These are phyloP conservation scores for Morpho helenor DNA, from an alignment of 2,888 invertebrate genomes.

Conservation along the genomic window DNA sequence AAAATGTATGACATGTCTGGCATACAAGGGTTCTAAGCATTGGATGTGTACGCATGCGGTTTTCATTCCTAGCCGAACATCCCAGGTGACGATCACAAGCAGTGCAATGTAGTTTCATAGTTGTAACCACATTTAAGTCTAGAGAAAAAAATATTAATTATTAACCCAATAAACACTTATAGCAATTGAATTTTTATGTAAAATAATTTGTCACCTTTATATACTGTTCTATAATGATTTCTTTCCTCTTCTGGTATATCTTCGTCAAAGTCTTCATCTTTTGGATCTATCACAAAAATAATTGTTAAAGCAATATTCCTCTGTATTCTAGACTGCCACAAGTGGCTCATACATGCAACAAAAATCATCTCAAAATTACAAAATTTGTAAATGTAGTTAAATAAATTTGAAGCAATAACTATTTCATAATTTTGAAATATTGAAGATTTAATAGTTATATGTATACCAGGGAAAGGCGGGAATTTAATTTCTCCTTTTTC, in stretches of 20 bases:
- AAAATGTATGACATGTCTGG: conserved; percentile 85
- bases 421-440: not conserved
- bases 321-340: too few relatives aligned
- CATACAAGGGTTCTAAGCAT: conserved; percentile 86
- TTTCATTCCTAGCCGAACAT: conserved; percentile 81
- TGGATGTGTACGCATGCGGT: conserved; percentile 85
- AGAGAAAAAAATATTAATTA: conserved; percentile 36
- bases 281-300: conserved; percentile 51
- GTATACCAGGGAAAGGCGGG: conserved; percentile 67
- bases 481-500: conserved; percentile 47
- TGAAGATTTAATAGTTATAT: not conserved
- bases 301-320: not conserved
- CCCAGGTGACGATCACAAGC: conserved; percentile 88
- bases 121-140: conserved; percentile 80
- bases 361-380: too few relatives aligned
- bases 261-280: conserved; percentile 72
- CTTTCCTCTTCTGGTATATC: conserved; percentile 75
- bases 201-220: conserved; percentile 47
- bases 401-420: not conserved
- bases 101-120: conserved; percentile 84
- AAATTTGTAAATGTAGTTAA: not conserved
- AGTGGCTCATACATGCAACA: too few relatives aligned
- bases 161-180: not conserved
- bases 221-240: conserved; percentile 69
- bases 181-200: not conserved